Conservation (phyloP, 2,888 invertebrate species). For the Exocentrus adspersus region DNA sequence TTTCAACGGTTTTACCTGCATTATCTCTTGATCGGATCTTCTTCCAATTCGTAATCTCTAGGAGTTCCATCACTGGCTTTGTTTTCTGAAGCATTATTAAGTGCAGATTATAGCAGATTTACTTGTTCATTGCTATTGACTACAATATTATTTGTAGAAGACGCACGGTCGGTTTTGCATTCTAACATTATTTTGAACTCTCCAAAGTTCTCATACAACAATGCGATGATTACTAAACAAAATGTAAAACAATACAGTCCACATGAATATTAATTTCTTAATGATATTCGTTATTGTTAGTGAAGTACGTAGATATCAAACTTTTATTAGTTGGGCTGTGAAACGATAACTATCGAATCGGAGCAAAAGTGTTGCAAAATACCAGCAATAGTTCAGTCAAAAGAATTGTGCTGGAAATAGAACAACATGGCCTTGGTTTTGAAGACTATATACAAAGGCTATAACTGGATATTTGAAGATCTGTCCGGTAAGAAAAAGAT, state of each 20-base stretch:
- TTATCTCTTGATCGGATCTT: too few species aligned
- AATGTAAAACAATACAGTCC: conserved; percentile 7
- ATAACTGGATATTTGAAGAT: conserved; percentile 40
- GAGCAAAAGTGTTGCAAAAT: background rate
- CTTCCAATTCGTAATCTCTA: too few species aligned
- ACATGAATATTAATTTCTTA: conserved; percentile 1
- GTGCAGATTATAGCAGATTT: too few species aligned
- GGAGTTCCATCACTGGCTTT: too few species aligned
- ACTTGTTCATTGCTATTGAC: too few species aligned
- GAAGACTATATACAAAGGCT: conserved; percentile 34
- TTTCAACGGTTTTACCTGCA: too few species aligned
- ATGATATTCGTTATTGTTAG: conserved; percentile 1
- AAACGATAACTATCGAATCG: background rate
- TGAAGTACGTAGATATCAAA: background rate
- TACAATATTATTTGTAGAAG: too few species aligned
- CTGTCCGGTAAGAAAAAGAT: conserved; percentile 34
- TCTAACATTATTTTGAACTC: too few species aligned
- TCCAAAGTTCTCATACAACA: too few species aligned
- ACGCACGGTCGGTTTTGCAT: too few species aligned
- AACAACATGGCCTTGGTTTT: conserved; percentile 43
- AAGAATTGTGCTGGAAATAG: background rate
- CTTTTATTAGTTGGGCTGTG: background rate
- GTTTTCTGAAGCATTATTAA: too few species aligned
- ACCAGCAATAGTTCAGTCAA: background rate
- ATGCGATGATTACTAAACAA: background rate